Base-by-base conservation (phyloP, 2,113 vertebrate genomes). In the Paraplagusia blochii region DNA sequence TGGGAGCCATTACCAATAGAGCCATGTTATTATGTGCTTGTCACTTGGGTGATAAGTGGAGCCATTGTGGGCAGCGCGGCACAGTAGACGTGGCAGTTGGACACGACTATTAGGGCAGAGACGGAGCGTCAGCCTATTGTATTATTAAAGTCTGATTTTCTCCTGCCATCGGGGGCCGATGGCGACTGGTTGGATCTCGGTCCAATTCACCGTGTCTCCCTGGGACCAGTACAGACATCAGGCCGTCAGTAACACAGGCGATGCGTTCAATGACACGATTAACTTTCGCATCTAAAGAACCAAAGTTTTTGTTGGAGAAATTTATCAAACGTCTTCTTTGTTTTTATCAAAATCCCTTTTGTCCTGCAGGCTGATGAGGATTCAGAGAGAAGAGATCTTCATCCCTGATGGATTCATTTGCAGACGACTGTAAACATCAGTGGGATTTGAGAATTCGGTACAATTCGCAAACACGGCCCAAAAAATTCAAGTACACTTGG, bases 11-110 rank as follows among this genome's bases (percentile, higher is more conserved):
- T 83, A 82, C 64, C 71, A 66, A 66, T 44, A 60, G 19, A 76
- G 72, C 68, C 61, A 59, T 64, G 71, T 77, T 80, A 83, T 85
- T 83, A 85, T 83, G 73, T 73, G 76, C 68, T 69, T 84, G 82
- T 83, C 84, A 81, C 65, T 73, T 79, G 60, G 6, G 36, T 82
- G 77, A 80, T 72, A 74, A 84, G 82, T 83, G 73, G 66, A 63
- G 56, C 77, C 72, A 44, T 65, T 79, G 75, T 81, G 65, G 58
- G 75, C 71, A 64, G 68, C 40, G 8, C 50, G 40, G 51, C 57
- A 53, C 56, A 63, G 71, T 69, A 54, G 68, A 68, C 69, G 49
- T 62, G 51, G 29, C 54, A 19, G 79, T 82, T 69, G 51, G 58
- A 69, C 64, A 35, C 49, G 70, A 54, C 60, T 51, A 62, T 79